Evolutionary conservation across 2,888 invertebrate species (phyloP), one percentile per base, ranked within the genome.

Genomic region (Prosopocoilus inquinatus): DNA sequence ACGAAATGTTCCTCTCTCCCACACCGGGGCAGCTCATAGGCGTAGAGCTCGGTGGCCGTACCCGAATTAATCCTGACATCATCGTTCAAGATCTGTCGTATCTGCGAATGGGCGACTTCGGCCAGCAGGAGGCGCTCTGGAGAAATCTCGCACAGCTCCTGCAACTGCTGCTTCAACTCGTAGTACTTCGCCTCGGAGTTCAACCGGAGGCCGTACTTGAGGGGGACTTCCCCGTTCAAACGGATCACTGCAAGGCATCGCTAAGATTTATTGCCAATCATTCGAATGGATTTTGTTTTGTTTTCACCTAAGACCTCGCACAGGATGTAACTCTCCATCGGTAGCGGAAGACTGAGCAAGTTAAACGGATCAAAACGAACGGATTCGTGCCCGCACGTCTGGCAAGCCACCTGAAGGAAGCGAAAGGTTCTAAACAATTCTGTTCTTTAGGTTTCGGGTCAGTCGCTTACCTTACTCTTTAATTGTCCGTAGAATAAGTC

Each of bases 321-420:
- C 60, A 90, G 84, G 47, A 89, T 84, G 69, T 85, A 90, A 73
- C 89, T 89, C 77, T 96, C 95, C 83, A 95, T 91, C 15, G 95
- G 95, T 66, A 96, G 80, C 55, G 95, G 95, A 67, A 96, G 80
- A 62, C 92, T 77, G 46, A 96, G 84, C 78, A 92, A 88, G 75
- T 92, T 94, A 81, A 95, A 96, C 1, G 94, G 90, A 79, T 96
- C 96, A 78, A 95, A 96, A 41, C 91, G 84, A 55, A 93, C 91
- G 49, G 91, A 92, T 68, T 91, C 89, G 62, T 87, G 85, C 8
- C 86, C 87, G 78, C 96, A 96, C 15, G 86, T 85, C 68, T 87
- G 84, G 76, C 96, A 96, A 46, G 88, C 86, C 49, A 88, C 82
- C 75, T 75, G 52, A 34, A 66, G 36, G 41, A 41, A 13, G 16